A percentile compares a stretch with the other conserved stretches of the same genome.
Conservation (phyloP, 2,113 vertebrate genomes). For the Apaloderma vittatum region DNA sequence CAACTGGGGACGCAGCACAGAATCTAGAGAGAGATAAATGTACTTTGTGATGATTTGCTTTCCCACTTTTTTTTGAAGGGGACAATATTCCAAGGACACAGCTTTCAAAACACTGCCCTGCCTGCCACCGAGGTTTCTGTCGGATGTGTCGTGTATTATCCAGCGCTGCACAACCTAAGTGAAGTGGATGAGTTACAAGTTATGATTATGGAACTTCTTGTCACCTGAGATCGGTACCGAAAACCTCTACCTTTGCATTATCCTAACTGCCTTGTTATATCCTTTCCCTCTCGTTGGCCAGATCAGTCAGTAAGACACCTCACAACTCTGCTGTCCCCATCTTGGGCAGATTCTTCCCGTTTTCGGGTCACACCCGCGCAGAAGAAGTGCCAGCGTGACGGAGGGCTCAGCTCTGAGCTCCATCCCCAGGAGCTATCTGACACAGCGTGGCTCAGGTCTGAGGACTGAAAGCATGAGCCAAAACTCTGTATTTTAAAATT, state of each 20-base stretch:
- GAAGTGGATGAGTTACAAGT: neutral
- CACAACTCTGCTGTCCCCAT: neutral
- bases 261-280: neutral
- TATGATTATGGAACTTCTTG: neutral
- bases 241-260: neutral
- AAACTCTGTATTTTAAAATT: neutral
- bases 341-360: neutral
- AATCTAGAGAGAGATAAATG: neutral
- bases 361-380: neutral
- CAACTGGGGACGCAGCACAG: neutral
- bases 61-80: neutral
- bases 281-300: neutral
- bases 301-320: neutral
- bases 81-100: conserved; percentile 27
- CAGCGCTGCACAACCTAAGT: neutral
- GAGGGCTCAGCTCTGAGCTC: neutral
- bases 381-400: neutral
- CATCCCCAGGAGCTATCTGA: neutral
- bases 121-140: neutral
- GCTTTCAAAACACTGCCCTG: neutral
- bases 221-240: neutral
- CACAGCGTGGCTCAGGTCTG: neutral
- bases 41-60: neutral
- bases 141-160: neutral
- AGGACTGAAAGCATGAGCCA: neutral